Evolutionary conservation across 2,797 vertebrate species (phyloP).

Genomic region (Schizothorax lantsangensis): DNA sequence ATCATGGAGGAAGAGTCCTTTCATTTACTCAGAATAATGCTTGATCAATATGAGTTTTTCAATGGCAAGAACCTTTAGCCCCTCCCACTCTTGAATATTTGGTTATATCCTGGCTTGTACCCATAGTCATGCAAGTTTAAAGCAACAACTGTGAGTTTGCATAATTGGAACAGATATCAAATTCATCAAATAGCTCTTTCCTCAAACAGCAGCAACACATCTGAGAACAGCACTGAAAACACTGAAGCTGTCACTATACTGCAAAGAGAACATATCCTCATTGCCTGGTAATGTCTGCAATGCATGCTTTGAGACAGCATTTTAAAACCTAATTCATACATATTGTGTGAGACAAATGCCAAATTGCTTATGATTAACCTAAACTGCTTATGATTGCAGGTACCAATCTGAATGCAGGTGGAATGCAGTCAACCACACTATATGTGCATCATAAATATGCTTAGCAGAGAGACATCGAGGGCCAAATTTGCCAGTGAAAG

Average conservation of each 20-base stretch:
- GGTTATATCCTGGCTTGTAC: background rate
- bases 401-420: background rate
- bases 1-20: background rate
- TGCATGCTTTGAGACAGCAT: background rate
- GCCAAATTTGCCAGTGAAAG: constrained; percentile 38
- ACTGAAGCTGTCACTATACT: background rate
- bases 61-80: background rate
- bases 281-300: background rate
- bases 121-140: constrained; percentile 38
- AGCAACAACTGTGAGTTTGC: constrained; percentile 48
- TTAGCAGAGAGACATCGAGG: constrained; percentile 2
- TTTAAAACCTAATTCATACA: constrained; percentile 11
- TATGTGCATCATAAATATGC: constrained; percentile 25
- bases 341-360: background rate
- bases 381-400: background rate
- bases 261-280: background rate
- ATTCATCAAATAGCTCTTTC: background rate
- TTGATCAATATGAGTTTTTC: background rate
- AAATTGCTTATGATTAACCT: background rate
- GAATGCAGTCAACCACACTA: background rate
- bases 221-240: constrained; percentile 4
- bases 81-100: background rate
- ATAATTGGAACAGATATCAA: constrained; percentile 46
- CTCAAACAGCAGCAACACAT: background rate
- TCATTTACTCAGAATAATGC: background rate